These are phyloP conservation scores for Collichthys lucidus DNA, from an alignment of 2,113 vertebrate species.

Conservation along the genomic window DNA sequence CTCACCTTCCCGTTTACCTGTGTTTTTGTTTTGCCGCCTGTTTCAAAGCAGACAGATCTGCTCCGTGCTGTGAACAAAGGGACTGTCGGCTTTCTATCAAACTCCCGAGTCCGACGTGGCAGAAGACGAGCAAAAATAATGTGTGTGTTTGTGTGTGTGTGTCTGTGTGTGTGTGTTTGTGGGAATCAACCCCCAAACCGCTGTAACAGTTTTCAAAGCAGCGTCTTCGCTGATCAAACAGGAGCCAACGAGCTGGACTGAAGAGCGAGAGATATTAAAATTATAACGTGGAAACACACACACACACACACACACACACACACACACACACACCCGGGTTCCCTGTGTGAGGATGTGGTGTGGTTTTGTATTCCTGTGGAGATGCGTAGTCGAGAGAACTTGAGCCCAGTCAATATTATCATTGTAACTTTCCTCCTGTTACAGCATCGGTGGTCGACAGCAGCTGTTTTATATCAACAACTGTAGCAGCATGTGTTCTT, in stretches of 20 bases:
- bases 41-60: neutral
- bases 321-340: slow-evolving; percentile 16
- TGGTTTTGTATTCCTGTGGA: slow-evolving; percentile 56
- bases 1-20: neutral
- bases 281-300: neutral
- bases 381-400: slow-evolving; percentile 6
- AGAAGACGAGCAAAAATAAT: neutral
- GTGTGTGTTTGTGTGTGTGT: slow-evolving; percentile 13
- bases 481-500: slow-evolving; percentile 79
- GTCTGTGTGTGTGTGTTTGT: slow-evolving; percentile 12
- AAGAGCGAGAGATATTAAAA: neutral
- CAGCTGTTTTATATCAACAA: slow-evolving; percentile 62
- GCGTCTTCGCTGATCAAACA: neutral
- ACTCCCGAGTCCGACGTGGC: neutral
- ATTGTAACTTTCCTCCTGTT: slow-evolving; percentile 50
- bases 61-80: slow-evolving; percentile 21
- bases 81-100: neutral
- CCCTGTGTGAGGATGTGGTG: slow-evolving; percentile 36
- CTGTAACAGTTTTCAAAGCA: neutral
- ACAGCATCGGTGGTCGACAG: slow-evolving; percentile 27
- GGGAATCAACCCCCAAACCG: neutral
- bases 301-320: neutral
- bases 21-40: neutral
- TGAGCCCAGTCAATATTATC: slow-evolving; percentile 18
- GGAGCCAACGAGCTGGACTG: neutral